Evolutionary conservation across 2,888 invertebrate genomes (phyloP), one percentile per base, ranked within the genome.

Genomic region (Anagyrus pseudococci): DNA sequence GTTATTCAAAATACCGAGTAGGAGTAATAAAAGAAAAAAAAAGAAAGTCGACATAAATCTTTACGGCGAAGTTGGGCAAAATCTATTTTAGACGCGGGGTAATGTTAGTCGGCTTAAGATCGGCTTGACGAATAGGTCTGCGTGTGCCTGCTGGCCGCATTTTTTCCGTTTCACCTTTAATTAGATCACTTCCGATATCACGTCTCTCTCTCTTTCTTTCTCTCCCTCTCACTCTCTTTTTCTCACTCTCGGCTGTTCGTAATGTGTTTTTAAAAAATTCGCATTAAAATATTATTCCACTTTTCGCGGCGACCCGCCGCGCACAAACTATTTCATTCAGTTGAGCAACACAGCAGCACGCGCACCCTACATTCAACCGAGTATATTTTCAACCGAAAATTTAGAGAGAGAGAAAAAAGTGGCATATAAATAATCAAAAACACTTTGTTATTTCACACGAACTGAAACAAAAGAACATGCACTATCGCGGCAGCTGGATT

Each of bases 11-110:
- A n/a, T n/a, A n/a, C n/a, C n/a, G n/a, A n/a, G n/a, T n/a, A n/a
- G n/a, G n/a, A 26, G 20, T 2, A 2, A 46, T 17, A 23, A 20
- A 37, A 33, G 23, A 44, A 8, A 52, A 6, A 20, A 50, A 41
- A 19, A n/a, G 49, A 10, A 37, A 57, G n/a, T 2, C 23, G 23
- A 53, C 50, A 67, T 74, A 71, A 74, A 75, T 71, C 71, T 76
- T 76, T 71, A 67, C 33, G 68, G 67, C 68, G 65, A 62, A 67
- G 62, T 77, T 72, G 69, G 72, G 73, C 73, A 68, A 75, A 71
- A 73, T 78, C 79, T 79, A 79, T 79, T 79, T 79, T 73, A 74
- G 75, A 73, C 74, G 66, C 72, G 71, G n/a, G n/a, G n/a, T n/a
- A n/a, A n/a, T n/a, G n/a, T 71, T 69, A 73, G 71, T 70, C 72